Evolutionary conservation across 2,888 invertebrate genomes (phyloP), one percentile per base, ranked within the genome.

Genomic region (Pteria penguin): DNA sequence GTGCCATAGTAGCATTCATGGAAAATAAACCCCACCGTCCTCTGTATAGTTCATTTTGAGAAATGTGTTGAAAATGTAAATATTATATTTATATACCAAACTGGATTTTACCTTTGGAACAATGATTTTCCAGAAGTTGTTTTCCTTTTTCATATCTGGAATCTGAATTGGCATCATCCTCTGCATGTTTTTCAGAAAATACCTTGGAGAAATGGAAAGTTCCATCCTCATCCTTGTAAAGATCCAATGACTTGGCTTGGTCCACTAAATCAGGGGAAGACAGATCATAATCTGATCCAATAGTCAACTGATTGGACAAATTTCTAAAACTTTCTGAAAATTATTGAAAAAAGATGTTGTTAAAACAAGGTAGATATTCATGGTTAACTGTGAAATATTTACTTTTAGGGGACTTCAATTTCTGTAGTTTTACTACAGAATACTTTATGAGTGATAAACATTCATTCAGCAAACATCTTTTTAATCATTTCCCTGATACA

Each of bases 251-350:
- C 60, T 83, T 76, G 4, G 90, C 89, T 52, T 80, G 67, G 62
- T 89, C 88, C 55, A 84, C 75, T 26, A 90, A 76, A n/a, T 83
- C 84, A 0, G 82, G 71, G 1, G 88, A 89, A 65, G 81, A 82
- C 29, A 82, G 72, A 58, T 88, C 87, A 33, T 86, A 88, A 57
- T 88, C 84, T 1, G 86, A 84, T 14, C 83, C 79, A 36, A 91
- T 89, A 0, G 89, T 83, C 58, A 90, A 77, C 57, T 84, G 81
- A 73, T 88, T 91, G 18, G 90, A 90, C 31, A 90, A 87, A 74
- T 90, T 90, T 45, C 87, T 79, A 14, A 86, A 78, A 22, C 90
- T 90, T 74, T 79, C 91, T 90, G 79, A 18, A 83, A 82, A 55
- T 31, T 55, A 55, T 4, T 61, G 36, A 29, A 14, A 31, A 31